A percentile compares a stretch with the other conserved stretches of the same genome.
Conservation (phyloP, 1,140 invertebrate genomes). For the Leptinotarsa defecta region DNA sequence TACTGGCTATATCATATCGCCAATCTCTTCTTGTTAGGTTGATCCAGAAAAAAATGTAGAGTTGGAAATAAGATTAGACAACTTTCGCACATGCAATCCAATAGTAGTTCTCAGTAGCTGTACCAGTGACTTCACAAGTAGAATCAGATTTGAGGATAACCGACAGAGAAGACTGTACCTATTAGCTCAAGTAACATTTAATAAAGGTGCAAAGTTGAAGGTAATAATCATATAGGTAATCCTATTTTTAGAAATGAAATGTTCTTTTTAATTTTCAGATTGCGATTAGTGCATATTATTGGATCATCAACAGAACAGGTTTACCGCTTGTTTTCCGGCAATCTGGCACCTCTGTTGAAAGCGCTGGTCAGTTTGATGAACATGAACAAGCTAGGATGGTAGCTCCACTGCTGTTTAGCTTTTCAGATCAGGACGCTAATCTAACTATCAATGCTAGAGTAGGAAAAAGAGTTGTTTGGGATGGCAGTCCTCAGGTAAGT, state of each 20-base stretch:
- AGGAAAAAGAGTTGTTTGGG: constrained; percentile 69
- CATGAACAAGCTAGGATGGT: constrained; percentile 92
- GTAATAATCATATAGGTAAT: constrained; percentile 44
- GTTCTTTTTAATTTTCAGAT: constrained; percentile 63
- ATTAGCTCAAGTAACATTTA: constrained; percentile 58
- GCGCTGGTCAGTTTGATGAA: constrained; percentile 92
- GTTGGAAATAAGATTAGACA: constrained; percentile 78
- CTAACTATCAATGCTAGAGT: constrained; percentile 70
- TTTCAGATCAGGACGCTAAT: constrained; percentile 83
- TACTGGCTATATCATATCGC: no score
- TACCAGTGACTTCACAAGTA: constrained; percentile 56
- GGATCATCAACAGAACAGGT: constrained; percentile 95
- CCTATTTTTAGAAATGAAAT: neutral
- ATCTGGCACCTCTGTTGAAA: constrained; percentile 77
- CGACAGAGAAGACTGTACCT: constrained; percentile 75
- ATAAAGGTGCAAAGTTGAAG: constrained; percentile 55
- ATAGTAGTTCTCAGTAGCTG: constrained; percentile 60
- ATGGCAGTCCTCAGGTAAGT: constrained; percentile 64
- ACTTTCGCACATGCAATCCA: constrained; percentile 74
- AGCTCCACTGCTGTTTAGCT: constrained; percentile 91
- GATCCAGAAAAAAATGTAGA: constrained; percentile 73
- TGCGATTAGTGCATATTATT: constrained; percentile 83
- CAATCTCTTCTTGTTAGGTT: constrained; percentile 52
- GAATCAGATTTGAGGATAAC: constrained; percentile 71
- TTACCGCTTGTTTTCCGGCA: constrained; percentile 93